Conservation (phyloP, 1,140 invertebrate species). For the Pseudomyrmex gracilis region DNA sequence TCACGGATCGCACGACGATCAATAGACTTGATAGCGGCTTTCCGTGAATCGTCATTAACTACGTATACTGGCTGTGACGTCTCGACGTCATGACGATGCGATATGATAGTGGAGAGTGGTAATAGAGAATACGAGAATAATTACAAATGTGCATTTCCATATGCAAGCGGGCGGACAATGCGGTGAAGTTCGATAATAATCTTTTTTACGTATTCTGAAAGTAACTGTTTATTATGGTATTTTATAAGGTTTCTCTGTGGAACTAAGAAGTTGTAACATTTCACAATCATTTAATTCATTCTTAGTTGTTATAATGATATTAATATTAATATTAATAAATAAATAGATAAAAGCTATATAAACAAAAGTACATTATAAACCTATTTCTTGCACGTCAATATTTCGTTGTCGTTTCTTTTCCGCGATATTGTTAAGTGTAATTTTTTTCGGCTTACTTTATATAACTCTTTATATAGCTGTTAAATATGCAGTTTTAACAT, state of each 20-base stretch:
- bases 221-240: neutral
- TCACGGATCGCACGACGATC: conserved; percentile 38
- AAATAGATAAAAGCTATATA: no score
- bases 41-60: conserved; percentile 42
- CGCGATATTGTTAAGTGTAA: no score
- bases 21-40: conserved; percentile 25
- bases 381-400: no score
- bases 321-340: no score
- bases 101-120: conserved; percentile 3
- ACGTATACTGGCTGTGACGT: conserved; percentile 43
- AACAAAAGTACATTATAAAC: no score
- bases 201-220: neutral
- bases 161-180: conserved; percentile 32
- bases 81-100: conserved; percentile 41
- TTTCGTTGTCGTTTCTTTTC: no score
- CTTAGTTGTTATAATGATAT: no score
- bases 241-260: neutral
- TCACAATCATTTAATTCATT: no score
- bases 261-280: neutral
- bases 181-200: neutral
- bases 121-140: conserved; percentile 48
- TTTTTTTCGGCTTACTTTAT: no score
- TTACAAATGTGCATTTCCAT: conserved; percentile 32
- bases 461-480: no score
- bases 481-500: no score